Evolutionary conservation across 2,888 invertebrate genomes (phyloP), one percentile per base, ranked within the genome.

Genomic region (Bhutanitis thaidina): DNA sequence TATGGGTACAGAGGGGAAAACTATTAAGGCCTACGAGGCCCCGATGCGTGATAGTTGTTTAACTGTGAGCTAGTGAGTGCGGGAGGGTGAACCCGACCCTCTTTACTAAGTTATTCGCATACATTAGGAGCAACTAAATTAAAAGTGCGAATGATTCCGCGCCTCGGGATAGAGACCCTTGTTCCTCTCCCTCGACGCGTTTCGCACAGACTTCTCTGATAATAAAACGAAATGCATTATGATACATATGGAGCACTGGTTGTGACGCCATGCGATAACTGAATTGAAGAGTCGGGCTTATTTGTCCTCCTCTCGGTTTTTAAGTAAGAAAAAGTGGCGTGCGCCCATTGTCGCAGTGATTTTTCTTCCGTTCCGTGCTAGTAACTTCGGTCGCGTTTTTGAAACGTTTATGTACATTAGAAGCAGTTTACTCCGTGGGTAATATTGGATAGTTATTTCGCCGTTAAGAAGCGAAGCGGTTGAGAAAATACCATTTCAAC

Each of bases 111-210:
- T 74, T 80, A 81, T 83, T 79, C 84, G 87, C 88, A 85, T 87
- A 79, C 81, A 87, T 87, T 87, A 87, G 75, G 75, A 80, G 81
- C 80, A 77, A 83, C 85, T 87, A 88, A 88, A 88, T 88, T 88
- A 88, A 88, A 88, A 88, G 87, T 86, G 86, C 82, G 86, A 87
- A 86, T 77, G 81, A 83, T 79, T 77, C 67, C 71, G 59, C 71
- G 73, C 74, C 71, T 70, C 74, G 77, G 74, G 74, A 74, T 62
- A 59, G 61, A 59, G 52, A 58, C 63, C 65, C 67, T 61, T 59
- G 59, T 60, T 59, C 60, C 58, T 43, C 48, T 64, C 72, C 73
- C 70, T 71, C 61, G 54, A 46, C 54, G 58, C 56, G 66, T 67
- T 64, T 65, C 62, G 67, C 69, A 65, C 70, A 63, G 67, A 64